phyloP scores from a whole-genome alignment of 2,888 invertebrate species.

The Ecliptopera silaceata region DNA sequence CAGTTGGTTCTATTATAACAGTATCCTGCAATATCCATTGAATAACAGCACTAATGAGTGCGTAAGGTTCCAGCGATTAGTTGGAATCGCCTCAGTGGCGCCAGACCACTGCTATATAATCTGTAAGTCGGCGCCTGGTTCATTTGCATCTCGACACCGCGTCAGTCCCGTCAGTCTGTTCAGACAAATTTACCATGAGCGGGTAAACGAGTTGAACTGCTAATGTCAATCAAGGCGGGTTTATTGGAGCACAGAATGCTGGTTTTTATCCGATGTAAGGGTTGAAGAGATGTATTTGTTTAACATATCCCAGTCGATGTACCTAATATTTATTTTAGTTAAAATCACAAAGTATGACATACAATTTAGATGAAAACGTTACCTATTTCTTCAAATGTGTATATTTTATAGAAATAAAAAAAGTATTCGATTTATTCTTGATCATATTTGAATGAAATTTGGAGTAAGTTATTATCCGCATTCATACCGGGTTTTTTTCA shows the following conservation, averaged over 20 bases:
- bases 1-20: background rate
- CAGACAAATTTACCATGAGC: slow-evolving; percentile 33
- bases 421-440: too few relatives aligned
- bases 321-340: too few relatives aligned
- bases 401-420: too few relatives aligned
- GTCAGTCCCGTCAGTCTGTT: slow-evolving; percentile 34
- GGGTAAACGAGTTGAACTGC: slow-evolving; percentile 29
- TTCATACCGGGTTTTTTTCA: too few relatives aligned
- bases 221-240: slow-evolving; percentile 25
- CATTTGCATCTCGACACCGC: slow-evolving; percentile 41
- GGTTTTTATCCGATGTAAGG: background rate
- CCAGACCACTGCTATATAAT: slow-evolving; percentile 37
- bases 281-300: too few relatives aligned
- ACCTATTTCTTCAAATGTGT: too few relatives aligned
- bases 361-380: too few relatives aligned
- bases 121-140: slow-evolving; percentile 38
- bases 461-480: too few relatives aligned
- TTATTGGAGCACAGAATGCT: slow-evolving; percentile 22
- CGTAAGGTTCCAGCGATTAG: slow-evolving; percentile 50
- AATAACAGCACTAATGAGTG: slow-evolving; percentile 26
- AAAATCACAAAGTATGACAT: too few relatives aligned
- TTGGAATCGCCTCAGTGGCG: slow-evolving; percentile 46
- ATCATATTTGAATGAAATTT: too few relatives aligned
- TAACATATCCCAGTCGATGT: too few relatives aligned
- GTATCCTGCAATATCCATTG: slow-evolving; percentile 8